Percentiles rank a stretch among this genome's conserved stretches.
Conservation (phyloP, 1,140 invertebrate genomes). For the Eriosoma lanigerum region DNA sequence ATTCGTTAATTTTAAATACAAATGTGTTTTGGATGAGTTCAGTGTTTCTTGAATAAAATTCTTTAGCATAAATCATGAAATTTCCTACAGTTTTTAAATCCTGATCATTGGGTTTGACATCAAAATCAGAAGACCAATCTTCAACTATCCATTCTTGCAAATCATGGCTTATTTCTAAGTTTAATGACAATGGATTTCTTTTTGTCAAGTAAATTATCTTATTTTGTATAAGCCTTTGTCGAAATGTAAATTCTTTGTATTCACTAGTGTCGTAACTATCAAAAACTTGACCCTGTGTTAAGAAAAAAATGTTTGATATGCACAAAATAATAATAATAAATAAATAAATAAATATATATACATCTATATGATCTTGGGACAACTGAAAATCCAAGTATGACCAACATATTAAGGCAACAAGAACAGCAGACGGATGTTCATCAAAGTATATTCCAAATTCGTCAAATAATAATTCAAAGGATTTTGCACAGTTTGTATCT, state of each 20-base stretch:
- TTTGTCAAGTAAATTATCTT: not conserved
- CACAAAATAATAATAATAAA: too few relatives aligned
- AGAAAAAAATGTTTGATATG: not conserved
- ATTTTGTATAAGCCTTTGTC: not conserved
- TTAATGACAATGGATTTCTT: not conserved
- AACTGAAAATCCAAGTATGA: conserved; percentile 14
- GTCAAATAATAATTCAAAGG: conserved; percentile 37
- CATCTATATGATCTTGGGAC: conserved; percentile 5
- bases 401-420: conserved; percentile 36
- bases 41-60: not conserved
- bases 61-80: not conserved
- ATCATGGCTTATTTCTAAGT: not conserved
- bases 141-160: conserved; percentile 27
- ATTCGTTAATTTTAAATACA: not conserved
- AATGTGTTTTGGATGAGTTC: not conserved
- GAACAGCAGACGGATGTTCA: conserved; percentile 9
- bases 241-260: conserved; percentile 26
- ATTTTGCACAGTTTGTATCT: conserved; percentile 9
- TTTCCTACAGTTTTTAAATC: not conserved
- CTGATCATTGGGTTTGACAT: not conserved
- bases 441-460: conserved; percentile 21
- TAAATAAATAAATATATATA: not conserved
- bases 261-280: conserved; percentile 31
- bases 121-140: not conserved
- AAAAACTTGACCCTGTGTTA: conserved; percentile 27